These are phyloP conservation scores for Drosophila trapezifrons DNA, from an alignment of 1,140 invertebrate genomes.

Conservation along the genomic window DNA sequence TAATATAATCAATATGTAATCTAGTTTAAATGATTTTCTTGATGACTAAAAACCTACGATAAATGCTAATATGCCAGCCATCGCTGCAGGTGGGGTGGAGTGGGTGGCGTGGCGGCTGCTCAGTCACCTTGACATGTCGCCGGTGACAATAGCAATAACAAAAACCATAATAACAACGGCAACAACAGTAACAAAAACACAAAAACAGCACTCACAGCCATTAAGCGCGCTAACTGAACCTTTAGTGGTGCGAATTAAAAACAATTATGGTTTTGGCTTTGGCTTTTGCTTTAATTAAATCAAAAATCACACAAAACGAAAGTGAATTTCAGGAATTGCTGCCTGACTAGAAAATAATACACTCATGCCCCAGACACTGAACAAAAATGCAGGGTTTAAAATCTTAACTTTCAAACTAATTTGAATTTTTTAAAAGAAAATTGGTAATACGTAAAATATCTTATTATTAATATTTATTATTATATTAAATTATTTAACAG, in stretches of 20 bases:
- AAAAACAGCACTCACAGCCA: background rate
- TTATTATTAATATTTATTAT: too few species aligned
- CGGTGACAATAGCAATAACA: constrained; percentile 35
- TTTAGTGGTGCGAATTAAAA: constrained; percentile 56
- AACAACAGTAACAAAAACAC: background rate
- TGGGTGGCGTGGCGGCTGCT: constrained; percentile 32
- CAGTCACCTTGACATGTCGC: constrained; percentile 74
- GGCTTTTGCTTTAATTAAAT: constrained; percentile 21
- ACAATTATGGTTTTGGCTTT: constrained; percentile 54
- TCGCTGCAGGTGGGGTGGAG: background rate
- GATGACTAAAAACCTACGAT: background rate
- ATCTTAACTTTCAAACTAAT: too few species aligned
- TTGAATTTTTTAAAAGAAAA: too few species aligned
- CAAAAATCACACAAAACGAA: constrained; percentile 53
- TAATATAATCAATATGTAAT: background rate
- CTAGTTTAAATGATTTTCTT: too few species aligned
- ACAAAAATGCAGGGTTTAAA: background rate
- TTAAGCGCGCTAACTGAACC: constrained; percentile 15
- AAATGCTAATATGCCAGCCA: too few species aligned
- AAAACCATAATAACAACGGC: constrained; percentile 2
- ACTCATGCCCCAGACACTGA: background rate
- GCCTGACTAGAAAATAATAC: constrained; percentile 9
- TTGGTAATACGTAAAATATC: too few species aligned
- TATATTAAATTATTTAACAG: too few species aligned
- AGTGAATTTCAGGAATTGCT: constrained; percentile 65